phyloP scores from a whole-genome alignment of 2,888 invertebrate species.

The Polymixis lichenea region DNA sequence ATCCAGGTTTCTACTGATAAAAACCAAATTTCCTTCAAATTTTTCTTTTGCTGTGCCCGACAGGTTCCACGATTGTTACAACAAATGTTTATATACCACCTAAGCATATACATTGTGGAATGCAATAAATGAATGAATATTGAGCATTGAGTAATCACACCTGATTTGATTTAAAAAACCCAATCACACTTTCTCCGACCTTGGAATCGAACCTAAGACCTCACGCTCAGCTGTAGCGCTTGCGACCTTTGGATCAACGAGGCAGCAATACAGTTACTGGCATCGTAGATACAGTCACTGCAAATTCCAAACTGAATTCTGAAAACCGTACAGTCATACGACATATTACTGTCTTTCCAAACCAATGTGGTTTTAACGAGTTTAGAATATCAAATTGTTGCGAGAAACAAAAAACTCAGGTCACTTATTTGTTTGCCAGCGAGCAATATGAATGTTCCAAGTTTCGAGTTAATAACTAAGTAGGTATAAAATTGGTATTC shows the following conservation, averaged over 20 bases:
- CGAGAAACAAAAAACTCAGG: slow-evolving; percentile 27
- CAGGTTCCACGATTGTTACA: too few species aligned
- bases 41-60: too few species aligned
- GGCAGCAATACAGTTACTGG: too few species aligned
- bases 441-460: slow-evolving; percentile 18
- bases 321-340: slow-evolving; percentile 16
- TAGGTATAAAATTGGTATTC: slow-evolving; percentile 1
- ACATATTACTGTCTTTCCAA: slow-evolving; percentile 22
- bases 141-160: too few species aligned
- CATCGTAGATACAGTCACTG: not conserved
- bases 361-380: slow-evolving; percentile 34
- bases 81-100: too few species aligned
- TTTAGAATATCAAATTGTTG: slow-evolving; percentile 31
- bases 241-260: not conserved
- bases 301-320: slow-evolving; percentile 1
- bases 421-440: slow-evolving; percentile 33
- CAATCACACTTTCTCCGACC: not conserved
- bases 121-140: too few species aligned
- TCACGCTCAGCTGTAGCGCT: not conserved
- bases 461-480: slow-evolving; percentile 11
- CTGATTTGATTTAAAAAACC: too few species aligned
- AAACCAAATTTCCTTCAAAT: too few species aligned
- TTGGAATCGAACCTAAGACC: not conserved
- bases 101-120: too few species aligned
- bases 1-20: too few species aligned